Base-by-base conservation (phyloP, 1,140 invertebrate genomes). In the Papilio polytes region DNA sequence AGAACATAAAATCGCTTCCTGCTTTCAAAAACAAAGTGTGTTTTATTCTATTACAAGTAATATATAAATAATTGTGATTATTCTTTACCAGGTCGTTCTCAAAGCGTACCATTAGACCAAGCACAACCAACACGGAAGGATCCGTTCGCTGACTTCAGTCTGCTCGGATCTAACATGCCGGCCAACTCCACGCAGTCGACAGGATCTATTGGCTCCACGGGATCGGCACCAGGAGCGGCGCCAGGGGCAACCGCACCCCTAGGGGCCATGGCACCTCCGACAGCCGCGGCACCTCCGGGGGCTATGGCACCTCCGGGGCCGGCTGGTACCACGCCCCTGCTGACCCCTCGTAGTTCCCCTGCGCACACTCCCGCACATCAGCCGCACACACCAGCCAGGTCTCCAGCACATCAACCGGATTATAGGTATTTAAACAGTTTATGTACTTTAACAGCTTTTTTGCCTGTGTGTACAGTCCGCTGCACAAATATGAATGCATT, bases 321-420 rank as follows among this genome's bases (percentile, higher is more conserved):
- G 12, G 20, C 74, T 12, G 46, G 73, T 20, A 22, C 20, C 41
- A 80, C 78, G 31, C 66, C 74, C 12, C 56, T 56, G 48, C 74
- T 80, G n/a, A 86, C 89, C 8, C 91, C 95, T 4, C 85, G 88
- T n/a, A 90, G 88, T 0, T 91, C 95, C 3, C 95, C 95, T 56
- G 88, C 90, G 26, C 88, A 91, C 84, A 90, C 90, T 9, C 90
- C 89, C 18, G 83, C 88, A 72, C 86, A 88, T 66, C 81, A 80
- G 44, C 76, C 89, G 85, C 84, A 90, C 82, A 87, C 90, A 79
- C 85, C 89, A 20, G 89, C 89, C 1, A 92, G 95, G 4, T 95
- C 95, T 80, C 95, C 95, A 2, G 94, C 92, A 6, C 95, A 96
- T 74, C 94, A 95, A 80, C 94, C 94, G 0, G 94, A 94, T 73